These are phyloP conservation scores for Montifringilla adamsi DNA, from an alignment of 2,113 vertebrate genomes.

Conservation along the genomic window DNA sequence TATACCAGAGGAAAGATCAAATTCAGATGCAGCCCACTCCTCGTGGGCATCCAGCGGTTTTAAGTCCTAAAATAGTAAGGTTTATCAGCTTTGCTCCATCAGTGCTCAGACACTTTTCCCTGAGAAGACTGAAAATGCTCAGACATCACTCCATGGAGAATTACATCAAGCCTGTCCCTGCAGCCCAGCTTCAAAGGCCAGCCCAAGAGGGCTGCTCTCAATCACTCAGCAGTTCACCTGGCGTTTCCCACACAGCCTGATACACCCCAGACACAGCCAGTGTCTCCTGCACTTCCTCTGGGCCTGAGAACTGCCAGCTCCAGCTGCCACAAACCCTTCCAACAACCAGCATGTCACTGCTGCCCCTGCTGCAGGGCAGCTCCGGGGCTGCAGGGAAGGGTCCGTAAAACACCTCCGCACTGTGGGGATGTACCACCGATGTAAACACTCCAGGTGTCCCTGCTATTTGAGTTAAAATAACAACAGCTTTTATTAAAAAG, in stretches of 20 bases:
- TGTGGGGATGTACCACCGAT: accelerated
- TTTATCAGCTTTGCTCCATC: not conserved
- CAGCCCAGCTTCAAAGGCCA: not conserved
- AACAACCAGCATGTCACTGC: not conserved
- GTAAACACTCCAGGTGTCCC: accelerated
- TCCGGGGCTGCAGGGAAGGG: accelerated
- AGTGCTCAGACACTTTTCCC: not conserved
- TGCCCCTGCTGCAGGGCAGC: not conserved
- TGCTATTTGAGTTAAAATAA: not conserved
- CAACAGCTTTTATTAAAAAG: not conserved
- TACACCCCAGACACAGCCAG: not conserved
- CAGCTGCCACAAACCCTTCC: not conserved
- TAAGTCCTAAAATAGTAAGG: not conserved
- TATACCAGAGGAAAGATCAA: not conserved
- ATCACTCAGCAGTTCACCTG: not conserved
- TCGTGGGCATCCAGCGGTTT: accelerated
- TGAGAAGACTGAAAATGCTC: not conserved
- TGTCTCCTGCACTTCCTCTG: not conserved
- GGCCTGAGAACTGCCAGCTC: not conserved
- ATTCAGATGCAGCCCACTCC: not conserved
- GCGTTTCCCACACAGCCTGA: not conserved
- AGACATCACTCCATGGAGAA: not conserved
- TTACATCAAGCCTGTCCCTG: not conserved
- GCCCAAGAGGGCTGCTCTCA: not conserved
- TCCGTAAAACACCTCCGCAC: not conserved